Evolutionary conservation across 2,888 invertebrate genomes (phyloP), one percentile per base, ranked within the genome.

Genomic region (Melieria crassipennis): DNA sequence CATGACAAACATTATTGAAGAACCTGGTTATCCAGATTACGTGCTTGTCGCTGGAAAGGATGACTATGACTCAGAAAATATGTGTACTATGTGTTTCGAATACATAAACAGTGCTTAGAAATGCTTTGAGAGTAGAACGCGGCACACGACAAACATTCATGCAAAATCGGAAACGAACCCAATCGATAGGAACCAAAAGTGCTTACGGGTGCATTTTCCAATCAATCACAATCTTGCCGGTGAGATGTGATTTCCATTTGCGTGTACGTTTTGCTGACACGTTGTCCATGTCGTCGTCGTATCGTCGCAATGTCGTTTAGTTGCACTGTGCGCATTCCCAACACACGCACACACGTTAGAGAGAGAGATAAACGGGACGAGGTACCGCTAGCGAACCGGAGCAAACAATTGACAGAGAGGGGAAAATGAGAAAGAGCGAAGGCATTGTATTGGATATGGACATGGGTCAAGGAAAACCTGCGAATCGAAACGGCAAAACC

Each of bases 1-100:
- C 82, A 81, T 82, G 78, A 82, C 79, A 82, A 83, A 81, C 82
- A 85, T 83, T 84, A 84, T 80, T 78, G 79, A 82, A 81, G 81
- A 81, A 80, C 83, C 83, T 85, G 84, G 86, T 85, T 85, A 84
- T 82, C 83, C 86, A 86, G 84, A 85, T 84, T 79, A 81, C 84
- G 84, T 73, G 72, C 73, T 73, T 75, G 71, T 79, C 80, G 82
- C 81, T 80, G 81, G 83, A 75, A 73, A 75, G 73, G 76, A 76
- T 74, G 73, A 70, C 57, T 46, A 56, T 45, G 50, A 45, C 61
- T 45, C 45, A 7, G 47, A 56, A 47, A 69, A n/a, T 52, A 13
- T 52, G 52, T 52, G 13, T 7, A 48, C 30, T 64, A 64, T 52
- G 46, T 65, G 57, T 65, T 57, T 65, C 57, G 47, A 46, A 57